Conservation (phyloP, 1,140 invertebrate species). For the Eriosoma lanigerum region DNA sequence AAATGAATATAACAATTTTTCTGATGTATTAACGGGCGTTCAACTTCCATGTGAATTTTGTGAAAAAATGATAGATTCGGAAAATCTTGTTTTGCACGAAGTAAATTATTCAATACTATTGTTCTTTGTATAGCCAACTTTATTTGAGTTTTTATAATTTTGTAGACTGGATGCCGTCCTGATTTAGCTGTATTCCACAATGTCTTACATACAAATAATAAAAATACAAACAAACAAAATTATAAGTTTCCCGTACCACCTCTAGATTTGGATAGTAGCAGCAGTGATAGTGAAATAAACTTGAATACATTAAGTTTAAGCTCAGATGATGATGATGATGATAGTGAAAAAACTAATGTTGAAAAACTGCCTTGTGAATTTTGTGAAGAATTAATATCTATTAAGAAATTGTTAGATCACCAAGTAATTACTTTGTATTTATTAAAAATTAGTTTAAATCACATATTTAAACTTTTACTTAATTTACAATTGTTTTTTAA, state of each 20-base stretch:
- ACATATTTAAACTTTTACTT: too few species aligned
- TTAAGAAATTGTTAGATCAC: conserved; percentile 53
- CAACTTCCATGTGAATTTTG: conserved; percentile 45
- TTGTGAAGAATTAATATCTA: conserved; percentile 53
- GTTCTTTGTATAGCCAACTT: background rate
- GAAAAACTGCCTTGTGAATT: conserved; percentile 55
- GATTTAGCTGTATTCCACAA: conserved; percentile 46
- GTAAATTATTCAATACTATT: conserved; percentile 16
- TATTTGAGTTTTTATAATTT: background rate
- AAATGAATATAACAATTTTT: conserved; percentile 15
- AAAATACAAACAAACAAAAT: conserved; percentile 13
- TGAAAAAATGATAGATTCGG: conserved; percentile 35
- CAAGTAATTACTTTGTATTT: conserved; percentile 43
- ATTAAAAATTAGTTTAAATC: background rate
- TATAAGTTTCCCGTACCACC: conserved; percentile 4
- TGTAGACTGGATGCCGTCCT: conserved; percentile 39
- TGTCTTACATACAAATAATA: conserved; percentile 36
- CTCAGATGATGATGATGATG: conserved; percentile 38
- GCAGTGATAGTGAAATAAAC: conserved; percentile 21
- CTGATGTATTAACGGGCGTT: background rate
- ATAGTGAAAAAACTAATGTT: conserved; percentile 42
- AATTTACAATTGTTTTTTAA: too few species aligned
- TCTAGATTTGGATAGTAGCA: conserved; percentile 28
- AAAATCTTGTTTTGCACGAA: conserved; percentile 48
- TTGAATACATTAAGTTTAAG: conserved; percentile 41